A percentile compares a stretch with the other conserved stretches of the same genome.
Conservation (phyloP, 1,140 invertebrate genomes). For the Notospermus geniculatus region DNA sequence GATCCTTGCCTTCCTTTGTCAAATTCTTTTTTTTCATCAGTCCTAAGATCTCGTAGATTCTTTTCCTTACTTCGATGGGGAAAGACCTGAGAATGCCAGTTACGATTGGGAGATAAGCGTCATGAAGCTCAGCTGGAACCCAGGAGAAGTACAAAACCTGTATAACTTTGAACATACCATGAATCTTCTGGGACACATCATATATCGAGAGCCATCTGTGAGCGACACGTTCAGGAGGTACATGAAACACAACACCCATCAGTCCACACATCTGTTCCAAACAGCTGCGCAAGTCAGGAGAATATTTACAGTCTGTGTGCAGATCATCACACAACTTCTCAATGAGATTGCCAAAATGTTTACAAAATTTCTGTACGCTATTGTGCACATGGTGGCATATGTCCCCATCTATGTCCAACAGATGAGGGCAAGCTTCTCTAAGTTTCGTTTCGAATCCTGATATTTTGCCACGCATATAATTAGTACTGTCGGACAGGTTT, state of each 20-base stretch:
- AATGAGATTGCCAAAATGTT: slow-evolving; percentile 17
- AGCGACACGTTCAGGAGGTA: slow-evolving; percentile 13
- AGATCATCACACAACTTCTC: slow-evolving; percentile 21
- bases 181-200: slow-evolving; percentile 19
- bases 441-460: slow-evolving; percentile 18
- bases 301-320: slow-evolving; percentile 25
- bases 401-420: slow-evolving; percentile 29
- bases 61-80: slow-evolving; percentile 1
- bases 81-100: slow-evolving; percentile 11
- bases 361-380: slow-evolving; percentile 22
- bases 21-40: slow-evolving; percentile 14
- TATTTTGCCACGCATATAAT: slow-evolving; percentile 18
- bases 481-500: slow-evolving; percentile 17
- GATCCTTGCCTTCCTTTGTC: slow-evolving; percentile 23
- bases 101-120: slow-evolving; percentile 1
- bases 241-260: slow-evolving; percentile 19
- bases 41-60: slow-evolving; percentile 13
- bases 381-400: slow-evolving; percentile 24
- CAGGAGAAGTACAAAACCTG: slow-evolving; percentile 23
- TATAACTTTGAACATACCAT: slow-evolving; percentile 14
- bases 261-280: slow-evolving; percentile 21
- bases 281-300: slow-evolving; percentile 15
- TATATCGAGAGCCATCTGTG: slow-evolving; percentile 25
- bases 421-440: slow-evolving; percentile 13
- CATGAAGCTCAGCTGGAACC: slow-evolving; percentile 6